A percentile compares a stretch with the other conserved stretches of the same genome.
These are phyloP conservation scores for Hypomecis atomaria DNA, from an alignment of 2,888 invertebrate genomes.

Conservation along the genomic window DNA sequence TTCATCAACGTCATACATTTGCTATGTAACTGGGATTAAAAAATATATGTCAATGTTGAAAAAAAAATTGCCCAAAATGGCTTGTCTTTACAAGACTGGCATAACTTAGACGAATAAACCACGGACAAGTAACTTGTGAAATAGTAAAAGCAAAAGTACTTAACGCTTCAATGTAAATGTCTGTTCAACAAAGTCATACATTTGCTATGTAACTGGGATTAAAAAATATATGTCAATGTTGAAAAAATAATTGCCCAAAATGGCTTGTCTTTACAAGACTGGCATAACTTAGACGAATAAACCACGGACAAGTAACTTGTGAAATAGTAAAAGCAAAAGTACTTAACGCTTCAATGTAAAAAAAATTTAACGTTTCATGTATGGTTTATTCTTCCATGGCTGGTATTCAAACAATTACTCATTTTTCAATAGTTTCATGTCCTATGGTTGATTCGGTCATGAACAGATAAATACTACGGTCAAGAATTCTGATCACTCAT, in stretches of 20 bases:
- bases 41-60: constrained; percentile 8
- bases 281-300: not conserved
- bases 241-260: constrained; percentile 3
- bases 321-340: too few species aligned
- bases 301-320: constrained; percentile 3
- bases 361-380: too few species aligned
- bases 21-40: constrained; percentile 3
- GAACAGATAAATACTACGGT: too few species aligned
- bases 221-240: constrained; percentile 10
- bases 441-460: too few species aligned
- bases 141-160: too few species aligned
- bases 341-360: too few species aligned
- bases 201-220: constrained; percentile 1
- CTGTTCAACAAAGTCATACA: not conserved
- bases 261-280: constrained; percentile 3
- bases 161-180: not conserved
- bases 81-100: not conserved
- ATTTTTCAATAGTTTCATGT: too few species aligned
- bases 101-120: constrained; percentile 2
- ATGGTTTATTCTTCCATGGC: too few species aligned
- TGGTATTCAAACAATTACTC: too few species aligned
- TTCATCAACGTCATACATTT: not conserved
- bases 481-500: too few species aligned
- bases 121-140: constrained; percentile 1
- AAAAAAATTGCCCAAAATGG: constrained; percentile 1